Base-by-base conservation (phyloP, 2,888 invertebrate genomes). In the Parnassius orleans region DNA sequence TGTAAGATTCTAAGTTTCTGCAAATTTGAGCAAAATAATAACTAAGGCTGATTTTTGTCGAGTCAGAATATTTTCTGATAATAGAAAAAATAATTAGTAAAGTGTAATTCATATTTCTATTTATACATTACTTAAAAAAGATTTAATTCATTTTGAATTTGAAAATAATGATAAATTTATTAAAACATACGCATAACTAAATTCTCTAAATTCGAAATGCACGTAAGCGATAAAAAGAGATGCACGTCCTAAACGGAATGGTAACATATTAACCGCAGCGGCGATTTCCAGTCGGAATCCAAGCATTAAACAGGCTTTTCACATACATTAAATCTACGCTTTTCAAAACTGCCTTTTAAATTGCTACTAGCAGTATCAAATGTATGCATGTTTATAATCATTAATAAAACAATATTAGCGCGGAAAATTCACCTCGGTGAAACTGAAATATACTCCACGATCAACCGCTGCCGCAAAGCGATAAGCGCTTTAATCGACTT, bases 291-390 rank as follows among this genome's bases (percentile, higher is more conserved):
- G 41, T 43, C 50, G 57, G 46, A 61, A 57, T 53, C 41, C 61
- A 19, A 53, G 61, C 61, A 57, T 61, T 53, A 61, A 57, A 53
- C 61, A 55, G 54, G 46, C 57, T 61, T 61, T 57, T 48, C 57
- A 41, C 19, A 61, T 52, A 57, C 47, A 57, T 61, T 57, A 57
- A 57, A 53, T 61, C 61, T 53, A 61, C 57, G 61, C 57, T 57
- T 61, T 61, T 48, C 47, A 57, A 57, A 55, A 52, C 61, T 55
- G 15, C 55, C 55, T 55, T 60, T 55, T 60, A 60, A 55, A 60
- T 60, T 54, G 60, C 53, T 48, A 47, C 53, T n/a, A 15, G 41
- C 53, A 46, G 42, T 60, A 53, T 47, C 41, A 19, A 24, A 53
- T 46, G 3, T n/a, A 58, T 43, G 2, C 11, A 11, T 43, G 43